Base-by-base conservation (phyloP, 2,797 vertebrate genomes). In the Triplophysa bombifrons region DNA sequence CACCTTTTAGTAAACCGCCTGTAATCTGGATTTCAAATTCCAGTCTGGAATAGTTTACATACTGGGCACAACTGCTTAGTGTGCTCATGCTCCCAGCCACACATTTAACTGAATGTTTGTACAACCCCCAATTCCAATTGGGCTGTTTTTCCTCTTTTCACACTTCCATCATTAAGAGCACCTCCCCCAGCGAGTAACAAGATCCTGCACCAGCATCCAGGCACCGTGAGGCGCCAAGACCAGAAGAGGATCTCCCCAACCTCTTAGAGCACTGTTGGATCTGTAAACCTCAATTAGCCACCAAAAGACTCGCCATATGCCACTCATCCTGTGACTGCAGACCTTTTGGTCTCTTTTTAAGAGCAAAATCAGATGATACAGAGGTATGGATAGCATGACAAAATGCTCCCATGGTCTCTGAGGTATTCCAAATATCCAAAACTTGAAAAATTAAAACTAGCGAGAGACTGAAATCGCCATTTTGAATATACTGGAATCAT, bases 141-240 rank as follows among this genome's bases (percentile, higher is more conserved):
- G 17, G 56, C 64, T 82, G 86, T 77, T 84, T 87, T 86, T 80
- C 78, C 80, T 84, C 76, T 70, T 78, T 74, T 85, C 80, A 74
- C 70, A 77, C 82, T 80, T 74, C 58, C 69, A 77, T 55, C 56
- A 72, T 60, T 82, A 65, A n/a, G 20, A 74, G 65, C 74, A 74
- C 85, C 66, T 83, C 82, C 80, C 82, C 75, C 72, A 77, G 50
- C 10, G 41, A 76, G 85, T 69, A 84, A 85, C 79, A 78, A 27
- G 82, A 85, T 84, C 85, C 76, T 25, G 19, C 74, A 82, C 74
- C 84, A 74, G 73, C 72, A 81, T 84, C 82, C 48, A 74, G 69
- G 74, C 72, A 74, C 61, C 72, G 67, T 48, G 38, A 82, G 61
- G 66, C 83, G 50, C 81, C 73, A 68, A 84, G 78, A 51, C 74